phyloP scores from a whole-genome alignment of 2,888 invertebrate species.

The Crioceris asparagi region DNA sequence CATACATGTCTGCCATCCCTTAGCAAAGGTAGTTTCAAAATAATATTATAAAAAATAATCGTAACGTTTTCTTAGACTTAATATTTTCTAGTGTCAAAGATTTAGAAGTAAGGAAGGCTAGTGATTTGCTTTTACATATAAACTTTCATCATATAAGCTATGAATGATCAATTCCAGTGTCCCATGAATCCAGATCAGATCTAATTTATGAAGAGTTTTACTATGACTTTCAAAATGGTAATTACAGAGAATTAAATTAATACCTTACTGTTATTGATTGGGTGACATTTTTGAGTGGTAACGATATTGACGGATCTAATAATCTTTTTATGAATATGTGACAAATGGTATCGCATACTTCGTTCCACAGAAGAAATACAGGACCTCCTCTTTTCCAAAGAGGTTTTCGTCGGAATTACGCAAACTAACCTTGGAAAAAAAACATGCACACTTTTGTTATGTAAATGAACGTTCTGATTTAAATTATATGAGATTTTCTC shows the following conservation, averaged over 20 bases:
- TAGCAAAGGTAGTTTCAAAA: not conserved
- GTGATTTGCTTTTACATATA: not conserved
- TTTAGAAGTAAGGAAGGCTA: not conserved
- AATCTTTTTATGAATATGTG: not conserved
- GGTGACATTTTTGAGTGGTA: not conserved
- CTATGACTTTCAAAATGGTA: not conserved
- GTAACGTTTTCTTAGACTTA: not conserved
- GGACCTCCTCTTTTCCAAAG: too few relatives aligned
- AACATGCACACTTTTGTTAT: not conserved
- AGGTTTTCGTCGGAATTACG: not conserved
- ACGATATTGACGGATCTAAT: not conserved
- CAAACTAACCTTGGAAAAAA: not conserved
- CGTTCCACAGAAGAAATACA: not conserved
- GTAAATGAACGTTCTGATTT: not conserved
- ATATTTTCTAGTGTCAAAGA: not conserved
- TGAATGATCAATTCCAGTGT: not conserved
- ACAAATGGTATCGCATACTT: not conserved
- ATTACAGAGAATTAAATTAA: not conserved
- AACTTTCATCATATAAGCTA: not conserved
- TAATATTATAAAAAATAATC: not conserved
- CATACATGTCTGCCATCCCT: too few relatives aligned
- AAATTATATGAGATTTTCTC: not conserved
- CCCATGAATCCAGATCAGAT: not conserved
- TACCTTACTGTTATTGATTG: not conserved
- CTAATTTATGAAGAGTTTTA: not conserved